A percentile compares a stretch with the other conserved stretches of the same genome.
phyloP scores from a whole-genome alignment of 2,888 invertebrate genomes.

The Seira ritae region DNA sequence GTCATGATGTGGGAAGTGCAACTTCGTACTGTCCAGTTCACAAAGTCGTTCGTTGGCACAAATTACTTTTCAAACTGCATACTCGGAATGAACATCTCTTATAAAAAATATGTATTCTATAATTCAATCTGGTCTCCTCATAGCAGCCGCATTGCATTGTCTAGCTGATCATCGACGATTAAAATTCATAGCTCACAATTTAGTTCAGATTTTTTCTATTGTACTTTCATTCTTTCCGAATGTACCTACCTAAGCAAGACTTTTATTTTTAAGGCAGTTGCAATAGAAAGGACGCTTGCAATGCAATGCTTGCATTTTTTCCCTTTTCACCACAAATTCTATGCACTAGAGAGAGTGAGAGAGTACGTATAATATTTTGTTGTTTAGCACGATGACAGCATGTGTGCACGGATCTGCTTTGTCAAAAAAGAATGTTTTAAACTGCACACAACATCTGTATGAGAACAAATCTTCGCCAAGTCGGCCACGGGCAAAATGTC shows the following conservation, averaged over 20 bases:
- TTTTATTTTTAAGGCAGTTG: not conserved
- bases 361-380: constrained; percentile 1
- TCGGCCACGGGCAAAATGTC: constrained; percentile 63
- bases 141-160: too few relatives aligned
- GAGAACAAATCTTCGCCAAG: constrained; percentile 56
- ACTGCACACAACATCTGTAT: constrained; percentile 22
- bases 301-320: not conserved
- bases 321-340: not conserved
- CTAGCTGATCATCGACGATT: not conserved
- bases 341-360: not conserved
- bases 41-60: too few relatives aligned
- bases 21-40: too few relatives aligned
- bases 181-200: not conserved
- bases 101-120: too few relatives aligned
- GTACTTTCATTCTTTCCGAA: not conserved
- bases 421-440: constrained; percentile 18
- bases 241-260: not conserved
- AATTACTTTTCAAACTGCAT: too few relatives aligned
- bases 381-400: constrained; percentile 52
- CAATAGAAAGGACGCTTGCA: constrained; percentile 15
- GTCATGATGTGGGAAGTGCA: too few relatives aligned
- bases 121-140: too few relatives aligned
- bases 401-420: constrained; percentile 51
- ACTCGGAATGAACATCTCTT: too few relatives aligned
- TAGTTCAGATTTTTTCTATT: not conserved